Evolutionary conservation across 2,113 vertebrate species (phyloP).

Genomic region (Acrocephalus kingi): DNA sequence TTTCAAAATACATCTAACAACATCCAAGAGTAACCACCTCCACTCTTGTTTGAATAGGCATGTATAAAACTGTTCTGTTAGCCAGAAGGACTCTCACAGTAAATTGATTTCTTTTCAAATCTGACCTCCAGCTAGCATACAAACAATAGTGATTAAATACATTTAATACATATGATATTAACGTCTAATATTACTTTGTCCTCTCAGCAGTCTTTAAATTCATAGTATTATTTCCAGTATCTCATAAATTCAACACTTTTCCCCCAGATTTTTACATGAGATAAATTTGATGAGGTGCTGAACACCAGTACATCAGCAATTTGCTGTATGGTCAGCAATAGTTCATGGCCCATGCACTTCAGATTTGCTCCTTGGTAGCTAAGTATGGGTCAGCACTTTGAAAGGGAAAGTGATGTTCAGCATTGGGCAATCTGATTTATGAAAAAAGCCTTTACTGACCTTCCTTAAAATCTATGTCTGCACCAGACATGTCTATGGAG

Average conservation of each 20-base stretch:
- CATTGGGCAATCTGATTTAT: background rate
- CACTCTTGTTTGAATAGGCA: background rate
- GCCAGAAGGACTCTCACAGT: background rate
- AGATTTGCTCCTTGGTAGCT: background rate
- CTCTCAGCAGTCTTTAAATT: background rate
- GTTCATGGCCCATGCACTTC: background rate
- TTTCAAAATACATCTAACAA: background rate
- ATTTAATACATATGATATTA: background rate
- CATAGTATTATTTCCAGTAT: background rate
- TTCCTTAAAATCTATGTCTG: background rate
- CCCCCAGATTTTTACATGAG: background rate
- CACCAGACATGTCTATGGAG: background rate
- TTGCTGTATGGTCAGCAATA: background rate
- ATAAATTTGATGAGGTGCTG: background rate
- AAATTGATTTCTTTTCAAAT: background rate
- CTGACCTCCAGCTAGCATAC: background rate
- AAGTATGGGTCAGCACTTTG: background rate
- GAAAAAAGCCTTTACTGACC: background rate
- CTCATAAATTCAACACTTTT: background rate
- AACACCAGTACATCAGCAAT: background rate
- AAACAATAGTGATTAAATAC: background rate
- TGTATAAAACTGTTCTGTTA: background rate
- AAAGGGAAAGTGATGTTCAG: background rate
- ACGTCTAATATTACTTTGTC: background rate
- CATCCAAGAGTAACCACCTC: background rate